phyloP scores from a whole-genome alignment of 1,140 invertebrate species.

The Ceratosolen solmsi region DNA sequence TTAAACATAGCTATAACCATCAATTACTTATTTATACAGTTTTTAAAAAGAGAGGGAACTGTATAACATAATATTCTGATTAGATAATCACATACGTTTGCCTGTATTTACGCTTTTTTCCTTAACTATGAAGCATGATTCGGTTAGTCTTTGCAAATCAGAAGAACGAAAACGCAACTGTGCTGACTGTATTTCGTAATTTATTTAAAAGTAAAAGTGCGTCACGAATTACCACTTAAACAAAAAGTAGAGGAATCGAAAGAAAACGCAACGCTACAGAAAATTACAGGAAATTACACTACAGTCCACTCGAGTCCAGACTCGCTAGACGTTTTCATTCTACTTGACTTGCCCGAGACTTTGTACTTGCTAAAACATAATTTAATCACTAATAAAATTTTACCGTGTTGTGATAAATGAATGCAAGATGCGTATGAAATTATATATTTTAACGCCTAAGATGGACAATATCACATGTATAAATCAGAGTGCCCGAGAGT shows the following conservation, averaged over 20 bases:
- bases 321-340: conserved; percentile 53
- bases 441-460: not conserved
- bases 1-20: not conserved
- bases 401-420: not conserved
- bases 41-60: too few species aligned
- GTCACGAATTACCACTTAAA: conserved; percentile 38
- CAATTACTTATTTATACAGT: too few species aligned
- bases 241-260: conserved; percentile 12
- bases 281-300: conserved; percentile 56
- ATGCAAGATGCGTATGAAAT: conserved; percentile 12
- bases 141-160: too few species aligned
- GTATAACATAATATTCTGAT: too few species aligned
- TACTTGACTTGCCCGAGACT: conserved; percentile 8
- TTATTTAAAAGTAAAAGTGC: not conserved
- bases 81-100: too few species aligned
- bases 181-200: not conserved
- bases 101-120: too few species aligned
- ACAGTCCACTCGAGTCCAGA: conserved; percentile 53
- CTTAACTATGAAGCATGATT: too few species aligned
- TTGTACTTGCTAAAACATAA: not conserved
- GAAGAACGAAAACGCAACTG: too few species aligned
- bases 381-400: conserved; percentile 33
- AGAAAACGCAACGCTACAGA: conserved; percentile 33
- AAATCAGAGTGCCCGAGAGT: not conserved
- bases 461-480: not conserved